Evolutionary conservation across 2,113 vertebrate genomes (phyloP).

Genomic region (Apodemus speciosus): DNA sequence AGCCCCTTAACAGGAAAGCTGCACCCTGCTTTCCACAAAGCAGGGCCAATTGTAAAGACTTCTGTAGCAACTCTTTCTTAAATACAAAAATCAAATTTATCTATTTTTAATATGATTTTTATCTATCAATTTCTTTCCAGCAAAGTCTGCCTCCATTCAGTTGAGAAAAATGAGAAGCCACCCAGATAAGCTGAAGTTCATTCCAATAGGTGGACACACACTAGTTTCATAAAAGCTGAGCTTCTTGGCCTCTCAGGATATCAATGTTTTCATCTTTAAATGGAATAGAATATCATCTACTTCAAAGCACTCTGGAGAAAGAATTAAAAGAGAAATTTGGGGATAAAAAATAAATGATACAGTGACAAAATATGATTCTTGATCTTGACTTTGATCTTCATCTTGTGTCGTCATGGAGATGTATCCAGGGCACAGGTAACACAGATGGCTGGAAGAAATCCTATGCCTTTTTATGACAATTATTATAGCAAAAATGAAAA

Average conservation of each 20-base stretch:
- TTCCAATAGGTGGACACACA: neutral
- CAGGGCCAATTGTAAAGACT: neutral
- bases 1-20: constrained; percentile 64
- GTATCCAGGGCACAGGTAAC: neutral
- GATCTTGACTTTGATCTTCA: neutral
- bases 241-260: neutral
- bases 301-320: neutral
- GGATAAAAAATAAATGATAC: neutral
- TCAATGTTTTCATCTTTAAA: neutral
- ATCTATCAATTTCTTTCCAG: neutral
- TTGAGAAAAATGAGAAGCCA: neutral
- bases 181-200: neutral
- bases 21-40: constrained; percentile 3
- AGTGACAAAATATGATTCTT: neutral
- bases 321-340: neutral
- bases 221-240: neutral
- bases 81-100: neutral
- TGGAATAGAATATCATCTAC: neutral
- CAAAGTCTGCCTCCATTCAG: neutral
- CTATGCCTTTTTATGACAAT: neutral
- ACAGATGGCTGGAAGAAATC: neutral
- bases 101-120: constrained; percentile 34
- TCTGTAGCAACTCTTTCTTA: neutral
- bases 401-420: neutral
- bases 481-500: neutral